Percentiles rank a stretch among this genome's conserved stretches.
phyloP scores from a whole-genome alignment of 2,888 invertebrate species.

The Scaptomyza caliginosa region DNA sequence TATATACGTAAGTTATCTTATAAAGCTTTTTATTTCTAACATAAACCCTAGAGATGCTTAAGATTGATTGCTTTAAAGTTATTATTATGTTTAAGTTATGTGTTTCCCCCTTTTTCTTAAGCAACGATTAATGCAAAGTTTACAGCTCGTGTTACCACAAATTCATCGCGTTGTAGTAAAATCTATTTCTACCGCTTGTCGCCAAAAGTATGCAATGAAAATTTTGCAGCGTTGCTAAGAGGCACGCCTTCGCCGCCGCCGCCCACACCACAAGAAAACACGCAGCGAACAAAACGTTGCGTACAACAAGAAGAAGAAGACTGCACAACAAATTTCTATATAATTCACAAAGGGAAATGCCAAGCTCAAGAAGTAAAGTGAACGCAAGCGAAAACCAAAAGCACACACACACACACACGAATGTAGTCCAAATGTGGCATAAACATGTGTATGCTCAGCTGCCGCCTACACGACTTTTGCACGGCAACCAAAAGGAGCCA shows the following conservation, averaged over 20 bases:
- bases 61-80: too few relatives aligned
- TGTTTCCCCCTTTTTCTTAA: background rate
- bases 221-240: slow-evolving; percentile 39
- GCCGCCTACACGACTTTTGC: slow-evolving; percentile 34
- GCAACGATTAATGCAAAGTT: slow-evolving; percentile 12
- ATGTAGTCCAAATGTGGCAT: slow-evolving; percentile 70
- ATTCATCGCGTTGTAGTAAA: slow-evolving; percentile 6
- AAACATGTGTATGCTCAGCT: slow-evolving; percentile 76
- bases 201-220: slow-evolving; percentile 60
- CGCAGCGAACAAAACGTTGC: slow-evolving; percentile 43
- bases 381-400: slow-evolving; percentile 32
- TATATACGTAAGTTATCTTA: too few relatives aligned
- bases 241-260: slow-evolving; percentile 1
- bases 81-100: too few relatives aligned
- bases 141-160: slow-evolving; percentile 41
- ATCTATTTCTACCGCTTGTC: slow-evolving; percentile 35
- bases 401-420: slow-evolving; percentile 15
- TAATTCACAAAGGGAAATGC: slow-evolving; percentile 77
- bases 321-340: slow-evolving; percentile 70
- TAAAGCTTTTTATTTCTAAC: too few relatives aligned
- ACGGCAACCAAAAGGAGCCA: slow-evolving; percentile 54
- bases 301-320: slow-evolving; percentile 30
- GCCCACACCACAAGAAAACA: background rate
- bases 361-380: slow-evolving; percentile 62
- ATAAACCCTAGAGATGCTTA: too few relatives aligned